phyloP scores from a whole-genome alignment of 1,140 invertebrate species.

The Steinernema feltiae region DNA sequence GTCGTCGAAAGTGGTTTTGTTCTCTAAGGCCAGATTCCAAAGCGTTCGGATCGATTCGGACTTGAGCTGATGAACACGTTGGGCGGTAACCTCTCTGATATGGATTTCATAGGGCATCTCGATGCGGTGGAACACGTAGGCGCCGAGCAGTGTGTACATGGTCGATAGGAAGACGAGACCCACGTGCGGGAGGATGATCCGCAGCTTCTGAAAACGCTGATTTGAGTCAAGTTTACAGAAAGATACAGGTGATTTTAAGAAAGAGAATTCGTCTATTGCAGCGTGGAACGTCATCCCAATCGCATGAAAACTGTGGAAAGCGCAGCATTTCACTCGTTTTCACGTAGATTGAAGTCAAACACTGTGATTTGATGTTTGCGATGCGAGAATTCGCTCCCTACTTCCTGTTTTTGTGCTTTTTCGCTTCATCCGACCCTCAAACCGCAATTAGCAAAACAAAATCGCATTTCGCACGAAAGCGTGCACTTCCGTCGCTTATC shows the following conservation, averaged over 20 bases:
- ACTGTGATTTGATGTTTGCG: too few relatives aligned
- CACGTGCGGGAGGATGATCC: conserved; percentile 51
- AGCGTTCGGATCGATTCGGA: conserved; percentile 25
- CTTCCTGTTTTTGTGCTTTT: too few relatives aligned
- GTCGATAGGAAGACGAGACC: conserved; percentile 53
- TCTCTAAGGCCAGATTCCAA: conserved; percentile 19
- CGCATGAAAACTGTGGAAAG: not conserved
- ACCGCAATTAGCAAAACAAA: too few relatives aligned
- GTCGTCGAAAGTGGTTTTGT: conserved; percentile 29
- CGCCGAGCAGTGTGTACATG: conserved; percentile 51
- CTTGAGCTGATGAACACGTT: conserved; percentile 40
- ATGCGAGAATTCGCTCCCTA: too few relatives aligned
- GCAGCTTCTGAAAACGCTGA: conserved; percentile 43
- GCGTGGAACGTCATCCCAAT: too few relatives aligned
- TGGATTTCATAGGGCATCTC: conserved; percentile 37
- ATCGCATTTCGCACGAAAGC: not conserved
- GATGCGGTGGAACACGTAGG: conserved; percentile 53
- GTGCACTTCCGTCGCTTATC: not conserved
- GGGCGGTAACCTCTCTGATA: conserved; percentile 48
- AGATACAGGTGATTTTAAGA: too few relatives aligned
- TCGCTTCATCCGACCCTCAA: too few relatives aligned
- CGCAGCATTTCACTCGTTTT: too few relatives aligned
- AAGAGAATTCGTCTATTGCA: too few relatives aligned
- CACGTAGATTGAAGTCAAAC: too few relatives aligned
- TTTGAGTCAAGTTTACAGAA: not conserved